Evolutionary conservation across 1,140 invertebrate genomes (phyloP).

Genomic region (Drosophila sturtevanti): DNA sequence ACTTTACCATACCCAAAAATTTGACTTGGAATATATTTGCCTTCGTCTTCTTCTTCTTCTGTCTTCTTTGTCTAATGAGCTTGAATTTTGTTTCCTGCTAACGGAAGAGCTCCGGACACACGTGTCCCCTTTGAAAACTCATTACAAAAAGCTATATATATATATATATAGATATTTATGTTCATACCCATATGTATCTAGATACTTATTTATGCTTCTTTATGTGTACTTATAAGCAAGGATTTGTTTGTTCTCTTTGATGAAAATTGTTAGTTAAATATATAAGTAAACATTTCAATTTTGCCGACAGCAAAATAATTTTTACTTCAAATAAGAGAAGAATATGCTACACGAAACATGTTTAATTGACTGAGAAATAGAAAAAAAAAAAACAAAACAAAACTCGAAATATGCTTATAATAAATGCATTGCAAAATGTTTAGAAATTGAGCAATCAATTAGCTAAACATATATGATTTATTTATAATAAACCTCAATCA

Average conservation of each 20-base stretch:
- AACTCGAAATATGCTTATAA: too few species aligned
- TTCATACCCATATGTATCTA: neutral
- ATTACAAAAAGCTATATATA: neutral
- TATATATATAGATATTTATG: neutral
- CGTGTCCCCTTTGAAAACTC: conserved; percentile 56
- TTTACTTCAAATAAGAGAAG: too few species aligned
- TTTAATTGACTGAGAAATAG: too few species aligned
- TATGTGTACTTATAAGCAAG: neutral
- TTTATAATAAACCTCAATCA: too few species aligned
- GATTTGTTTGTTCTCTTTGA: neutral
- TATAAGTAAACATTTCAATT: too few species aligned
- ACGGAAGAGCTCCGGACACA: conserved; percentile 59
- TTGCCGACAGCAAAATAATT: too few species aligned
- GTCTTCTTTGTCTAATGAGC: conserved; percentile 52
- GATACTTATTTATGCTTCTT: conserved; percentile 4
- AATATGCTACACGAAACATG: neutral
- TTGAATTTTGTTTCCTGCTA: conserved; percentile 45
- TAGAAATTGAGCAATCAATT: too few species aligned
- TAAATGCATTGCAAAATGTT: too few species aligned
- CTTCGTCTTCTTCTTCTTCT: conserved; percentile 23
- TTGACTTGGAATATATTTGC: conserved; percentile 30
- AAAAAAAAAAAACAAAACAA: too few species aligned
- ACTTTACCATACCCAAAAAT: conserved; percentile 10
- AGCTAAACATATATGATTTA: too few species aligned
- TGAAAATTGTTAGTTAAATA: neutral